Conservation (phyloP, 2,797 vertebrate species). For the Kryptolebias ocellatus region DNA sequence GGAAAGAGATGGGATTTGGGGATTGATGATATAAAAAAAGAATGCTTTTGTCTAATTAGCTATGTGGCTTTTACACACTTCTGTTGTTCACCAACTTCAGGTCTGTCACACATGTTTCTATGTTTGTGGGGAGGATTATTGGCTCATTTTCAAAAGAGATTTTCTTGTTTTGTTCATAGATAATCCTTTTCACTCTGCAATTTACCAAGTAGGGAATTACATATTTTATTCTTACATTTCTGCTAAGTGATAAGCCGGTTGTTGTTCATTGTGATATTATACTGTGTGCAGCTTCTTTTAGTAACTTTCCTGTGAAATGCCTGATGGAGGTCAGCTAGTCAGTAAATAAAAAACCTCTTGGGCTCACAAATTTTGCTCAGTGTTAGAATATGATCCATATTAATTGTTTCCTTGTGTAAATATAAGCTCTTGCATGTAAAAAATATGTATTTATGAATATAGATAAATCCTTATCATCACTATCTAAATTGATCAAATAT, state of each 20-base stretch:
- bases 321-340: no score
- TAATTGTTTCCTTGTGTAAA: background rate
- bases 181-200: slow-evolving; percentile 2
- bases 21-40: background rate
- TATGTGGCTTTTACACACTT: background rate
- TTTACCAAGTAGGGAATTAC: background rate
- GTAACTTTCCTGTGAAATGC: background rate
- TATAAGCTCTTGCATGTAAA: background rate
- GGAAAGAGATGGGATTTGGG: background rate
- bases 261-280: background rate
- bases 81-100: background rate
- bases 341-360: background rate
- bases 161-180: background rate
- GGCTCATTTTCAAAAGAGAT: background rate
- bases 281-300: background rate
- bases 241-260: background rate
- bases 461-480: no score
- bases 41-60: background rate
- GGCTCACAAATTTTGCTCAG: no score
- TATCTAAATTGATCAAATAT: background rate
- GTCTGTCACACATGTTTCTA: slow-evolving; percentile 1
- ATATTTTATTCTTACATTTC: background rate
- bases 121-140: background rate
- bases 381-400: background rate
- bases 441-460: no score